Evolutionary conservation across 2,888 invertebrate genomes (phyloP).

Genomic region (Andrena dorsata): DNA sequence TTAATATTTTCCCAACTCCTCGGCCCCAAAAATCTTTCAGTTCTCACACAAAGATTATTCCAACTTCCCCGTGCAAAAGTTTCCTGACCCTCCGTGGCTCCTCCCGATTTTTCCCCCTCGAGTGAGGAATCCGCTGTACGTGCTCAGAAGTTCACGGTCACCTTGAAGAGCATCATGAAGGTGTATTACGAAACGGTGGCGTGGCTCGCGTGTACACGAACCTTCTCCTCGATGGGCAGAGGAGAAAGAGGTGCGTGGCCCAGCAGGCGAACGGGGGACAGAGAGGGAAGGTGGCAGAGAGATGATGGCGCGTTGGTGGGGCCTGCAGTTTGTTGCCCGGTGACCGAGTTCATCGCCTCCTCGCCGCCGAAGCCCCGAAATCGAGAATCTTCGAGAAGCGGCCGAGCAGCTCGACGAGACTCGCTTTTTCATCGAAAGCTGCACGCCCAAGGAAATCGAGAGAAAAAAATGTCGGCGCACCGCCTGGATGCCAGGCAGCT

Average conservation of each 20-base stretch:
- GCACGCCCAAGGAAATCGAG: conserved; percentile 58
- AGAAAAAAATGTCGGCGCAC: background rate
- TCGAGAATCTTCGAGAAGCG: conserved; percentile 81
- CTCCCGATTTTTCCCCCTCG: conserved; percentile 29
- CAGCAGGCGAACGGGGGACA: conserved; percentile 21
- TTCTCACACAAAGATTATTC: too few relatives aligned
- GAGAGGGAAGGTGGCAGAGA: conserved; percentile 36
- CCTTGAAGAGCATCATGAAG: conserved; percentile 74
- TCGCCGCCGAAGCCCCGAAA: conserved; percentile 80
- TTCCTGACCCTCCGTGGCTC: conserved; percentile 12
- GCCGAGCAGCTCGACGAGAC: conserved; percentile 69
- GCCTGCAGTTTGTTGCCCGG: conserved; percentile 85
- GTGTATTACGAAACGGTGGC: conserved; percentile 54
- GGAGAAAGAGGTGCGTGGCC: conserved; percentile 14
- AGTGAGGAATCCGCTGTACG: conserved; percentile 52
- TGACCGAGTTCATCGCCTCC: conserved; percentile 85
- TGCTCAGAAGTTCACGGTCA: conserved; percentile 77
- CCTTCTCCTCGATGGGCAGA: conserved; percentile 27
- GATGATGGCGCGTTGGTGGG: conserved; percentile 66
- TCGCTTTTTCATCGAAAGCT: conserved; percentile 80
- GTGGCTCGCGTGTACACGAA: conserved; percentile 59
- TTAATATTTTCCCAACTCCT: too few relatives aligned
- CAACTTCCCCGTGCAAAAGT: too few relatives aligned
- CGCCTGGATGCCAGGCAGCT: background rate
- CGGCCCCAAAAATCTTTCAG: too few relatives aligned